phyloP scores from a whole-genome alignment of 2,888 invertebrate species.

The Allacma fusca region DNA sequence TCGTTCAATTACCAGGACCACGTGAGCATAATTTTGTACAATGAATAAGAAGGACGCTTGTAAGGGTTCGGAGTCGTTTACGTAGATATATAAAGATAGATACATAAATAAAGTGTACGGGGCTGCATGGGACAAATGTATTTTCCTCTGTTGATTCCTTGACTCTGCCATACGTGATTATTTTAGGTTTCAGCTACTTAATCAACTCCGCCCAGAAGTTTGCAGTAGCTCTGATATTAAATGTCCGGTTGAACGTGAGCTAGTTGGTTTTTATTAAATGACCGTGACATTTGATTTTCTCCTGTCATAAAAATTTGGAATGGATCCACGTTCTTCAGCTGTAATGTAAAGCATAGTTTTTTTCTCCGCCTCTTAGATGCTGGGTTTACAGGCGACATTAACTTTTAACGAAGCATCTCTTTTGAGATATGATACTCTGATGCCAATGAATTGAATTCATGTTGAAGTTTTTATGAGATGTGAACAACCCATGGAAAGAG shows the following conservation, averaged over 20 bases:
- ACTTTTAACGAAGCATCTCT: conserved; percentile 9
- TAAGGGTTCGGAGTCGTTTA: neutral
- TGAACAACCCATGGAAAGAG: too few species aligned
- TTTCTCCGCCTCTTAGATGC: neutral
- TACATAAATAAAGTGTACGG: too few species aligned
- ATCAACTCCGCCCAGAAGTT: neutral
- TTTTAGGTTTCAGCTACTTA: neutral
- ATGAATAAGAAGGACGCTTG: neutral
- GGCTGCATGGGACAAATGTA: neutral
- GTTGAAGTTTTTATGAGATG: too few species aligned
- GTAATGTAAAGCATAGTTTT: neutral
- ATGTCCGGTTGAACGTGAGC: neutral
- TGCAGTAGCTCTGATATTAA: neutral
- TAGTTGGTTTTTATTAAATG: neutral
- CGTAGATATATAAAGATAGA: too few species aligned
- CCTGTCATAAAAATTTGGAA: neutral
- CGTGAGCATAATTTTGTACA: too few species aligned
- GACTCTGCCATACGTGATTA: neutral
- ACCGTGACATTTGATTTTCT: conserved; percentile 4
- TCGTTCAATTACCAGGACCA: neutral
- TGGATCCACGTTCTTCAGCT: neutral
- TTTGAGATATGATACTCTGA: too few species aligned
- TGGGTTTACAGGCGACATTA: neutral
- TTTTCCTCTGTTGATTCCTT: neutral
- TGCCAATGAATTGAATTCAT: too few species aligned